phyloP scores from a whole-genome alignment of 30 jellyfish, hydroid and myxozoan genomes.

The Cassiopea andromeda region DNA sequence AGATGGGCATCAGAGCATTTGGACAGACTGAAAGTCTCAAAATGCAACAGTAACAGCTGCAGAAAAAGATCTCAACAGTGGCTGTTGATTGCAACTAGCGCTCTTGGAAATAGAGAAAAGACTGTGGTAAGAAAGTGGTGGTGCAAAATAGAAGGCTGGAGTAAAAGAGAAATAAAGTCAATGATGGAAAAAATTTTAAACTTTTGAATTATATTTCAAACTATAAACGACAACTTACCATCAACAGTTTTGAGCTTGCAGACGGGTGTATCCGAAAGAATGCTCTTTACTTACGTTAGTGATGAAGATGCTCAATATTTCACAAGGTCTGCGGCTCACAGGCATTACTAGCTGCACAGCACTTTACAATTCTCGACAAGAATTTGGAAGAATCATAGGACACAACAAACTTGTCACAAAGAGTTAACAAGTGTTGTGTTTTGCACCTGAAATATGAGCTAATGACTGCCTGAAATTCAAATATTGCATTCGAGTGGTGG shows the following conservation, averaged over 20 bases:
- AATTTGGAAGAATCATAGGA: too few relatives aligned
- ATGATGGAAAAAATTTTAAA: neutral
- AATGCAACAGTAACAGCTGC: too few relatives aligned
- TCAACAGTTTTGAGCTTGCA: neutral
- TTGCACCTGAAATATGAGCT: neutral
- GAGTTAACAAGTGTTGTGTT: too few relatives aligned
- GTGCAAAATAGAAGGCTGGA: neutral
- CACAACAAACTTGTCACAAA: too few relatives aligned
- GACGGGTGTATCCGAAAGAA: neutral
- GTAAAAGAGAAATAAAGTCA: neutral
- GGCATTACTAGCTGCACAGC: too few relatives aligned
- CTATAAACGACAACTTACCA: neutral
- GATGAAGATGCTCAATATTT: neutral
- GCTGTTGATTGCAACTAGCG: too few relatives aligned
- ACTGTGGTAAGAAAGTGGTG: neutral
- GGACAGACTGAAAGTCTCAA: too few relatives aligned
- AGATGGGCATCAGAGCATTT: too few relatives aligned
- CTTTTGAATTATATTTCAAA: neutral
- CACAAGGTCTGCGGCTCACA: neutral
- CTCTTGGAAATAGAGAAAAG: neutral
- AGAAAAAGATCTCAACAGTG: too few relatives aligned
- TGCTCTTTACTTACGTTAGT: neutral
- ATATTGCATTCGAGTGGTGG: neutral
- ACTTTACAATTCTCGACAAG: too few relatives aligned
- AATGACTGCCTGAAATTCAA: neutral